Base-by-base conservation (phyloP, 1,140 invertebrate genomes). In the Drosophila murphyi region DNA sequence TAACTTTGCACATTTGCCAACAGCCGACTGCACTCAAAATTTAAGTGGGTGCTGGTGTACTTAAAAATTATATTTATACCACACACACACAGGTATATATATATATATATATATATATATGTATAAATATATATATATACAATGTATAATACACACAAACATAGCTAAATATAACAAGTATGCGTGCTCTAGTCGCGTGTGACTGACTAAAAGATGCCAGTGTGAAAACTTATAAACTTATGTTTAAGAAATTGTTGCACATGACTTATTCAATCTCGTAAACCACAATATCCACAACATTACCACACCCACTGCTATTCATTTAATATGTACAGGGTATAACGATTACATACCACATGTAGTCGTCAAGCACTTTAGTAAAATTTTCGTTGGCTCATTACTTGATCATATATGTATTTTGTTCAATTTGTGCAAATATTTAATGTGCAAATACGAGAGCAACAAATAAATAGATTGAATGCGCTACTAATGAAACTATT, bases 351-450 rank as follows among this genome's bases (percentile, higher is more conserved):
- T 29, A 55, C 2, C 39, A 10, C 20, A 41, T 10, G 39, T n/a
- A 35, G n/a, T 32, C 61, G 35, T 43, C 52, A 37, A 28, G 63
- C 54, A 48, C n/a, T 61, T 68, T 61, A 73, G 60, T 69, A 41
- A 29, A 41, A 68, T 60, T 55, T 61, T 69, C 35, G 64, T 47
- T 43, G n/a, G 29, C 56, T 43, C 56, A 73, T 73, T 69, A 73
- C 50, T 69, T 55, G 48, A 61, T 61, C 10, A 35, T 48, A 35
- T 48, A n/a, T 41, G 8, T 47, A 48, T 60, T 35, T 20, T 34
- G 0, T 43, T 52, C 76, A 76, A 82, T 61, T 56, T 78, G 73
- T 63, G 69, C 28, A 81, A 78, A 81, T 79, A 83, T 83, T 83
- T 76, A 37, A 20, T 20, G 20, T 50, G 56, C 70, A 82, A 70